phyloP scores from a whole-genome alignment of 2,888 invertebrate genomes.

The Cerceris ruficornis region DNA sequence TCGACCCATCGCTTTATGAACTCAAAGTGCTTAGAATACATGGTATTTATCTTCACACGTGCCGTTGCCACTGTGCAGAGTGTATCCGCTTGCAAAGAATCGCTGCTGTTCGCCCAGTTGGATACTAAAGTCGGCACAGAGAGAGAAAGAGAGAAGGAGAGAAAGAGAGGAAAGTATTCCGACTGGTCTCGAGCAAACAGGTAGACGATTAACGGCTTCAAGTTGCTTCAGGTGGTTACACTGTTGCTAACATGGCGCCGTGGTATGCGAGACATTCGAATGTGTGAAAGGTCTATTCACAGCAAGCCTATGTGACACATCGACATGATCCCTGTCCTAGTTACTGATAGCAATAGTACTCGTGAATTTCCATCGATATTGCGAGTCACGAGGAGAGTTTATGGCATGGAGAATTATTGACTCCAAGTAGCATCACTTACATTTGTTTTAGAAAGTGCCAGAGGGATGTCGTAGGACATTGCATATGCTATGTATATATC shows the following conservation, averaged over 20 bases:
- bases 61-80: constrained; percentile 18
- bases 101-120: constrained; percentile 31
- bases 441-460: no score
- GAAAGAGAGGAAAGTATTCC: constrained; percentile 27
- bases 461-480: no score
- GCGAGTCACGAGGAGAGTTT: no score
- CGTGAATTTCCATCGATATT: no score
- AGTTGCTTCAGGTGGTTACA: constrained; percentile 25
- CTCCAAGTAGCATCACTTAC: no score
- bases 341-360: no score
- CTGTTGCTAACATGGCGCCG: constrained; percentile 22
- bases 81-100: constrained; percentile 18
- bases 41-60: constrained; percentile 21
- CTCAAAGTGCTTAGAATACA: no score
- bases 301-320: neutral
- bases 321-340: no score
- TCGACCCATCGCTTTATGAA: no score
- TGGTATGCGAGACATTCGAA: neutral
- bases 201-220: constrained; percentile 36
- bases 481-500: no score
- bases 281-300: constrained; percentile 2
- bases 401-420: no score
- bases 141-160: constrained; percentile 15
- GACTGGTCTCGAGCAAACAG: constrained; percentile 24
- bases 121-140: constrained; percentile 28